These are phyloP conservation scores for Liopterus haemorrhoidalis DNA, from an alignment of 2,888 invertebrate genomes.

Conservation along the genomic window DNA sequence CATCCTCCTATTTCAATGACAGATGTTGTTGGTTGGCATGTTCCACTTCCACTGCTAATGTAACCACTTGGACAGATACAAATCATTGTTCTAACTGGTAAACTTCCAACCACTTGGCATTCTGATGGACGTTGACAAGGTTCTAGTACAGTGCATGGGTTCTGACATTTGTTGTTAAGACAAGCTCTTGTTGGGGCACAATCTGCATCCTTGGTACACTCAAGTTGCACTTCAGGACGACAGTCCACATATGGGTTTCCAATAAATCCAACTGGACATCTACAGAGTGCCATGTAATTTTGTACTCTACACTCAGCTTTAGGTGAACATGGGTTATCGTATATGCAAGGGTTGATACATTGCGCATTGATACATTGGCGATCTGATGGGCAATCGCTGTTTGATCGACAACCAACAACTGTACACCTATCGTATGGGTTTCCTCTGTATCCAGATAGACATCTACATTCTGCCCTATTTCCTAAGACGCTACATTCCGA, in stretches of 20 bases:
- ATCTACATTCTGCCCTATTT: slow-evolving; percentile 71
- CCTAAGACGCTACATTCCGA: slow-evolving; percentile 73
- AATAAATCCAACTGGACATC: slow-evolving; percentile 67
- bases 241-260: slow-evolving; percentile 83
- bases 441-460: slow-evolving; percentile 73
- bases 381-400: slow-evolving; percentile 81
- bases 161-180: slow-evolving; percentile 72
- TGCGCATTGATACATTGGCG: slow-evolving; percentile 79
- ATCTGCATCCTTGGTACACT: slow-evolving; percentile 76
- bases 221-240: slow-evolving; percentile 62
- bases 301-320: slow-evolving; percentile 74
- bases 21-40: slow-evolving; percentile 68
- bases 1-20: slow-evolving; percentile 58
- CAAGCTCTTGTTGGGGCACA: slow-evolving; percentile 77
- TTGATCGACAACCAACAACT: slow-evolving; percentile 76
- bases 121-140: slow-evolving; percentile 76
- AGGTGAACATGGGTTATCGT: slow-evolving; percentile 68
- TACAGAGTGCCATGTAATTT: slow-evolving; percentile 79
- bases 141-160: slow-evolving; percentile 71
- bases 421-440: slow-evolving; percentile 69
- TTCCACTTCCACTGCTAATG: slow-evolving; percentile 74
- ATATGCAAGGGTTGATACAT: slow-evolving; percentile 78
- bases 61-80: slow-evolving; percentile 87
- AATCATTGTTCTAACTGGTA: slow-evolving; percentile 82
- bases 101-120: slow-evolving; percentile 73